Evolutionary conservation across 2,113 vertebrate species (phyloP), one percentile per base, ranked within the genome.

Genomic region (Chaenogobius annularis): DNA sequence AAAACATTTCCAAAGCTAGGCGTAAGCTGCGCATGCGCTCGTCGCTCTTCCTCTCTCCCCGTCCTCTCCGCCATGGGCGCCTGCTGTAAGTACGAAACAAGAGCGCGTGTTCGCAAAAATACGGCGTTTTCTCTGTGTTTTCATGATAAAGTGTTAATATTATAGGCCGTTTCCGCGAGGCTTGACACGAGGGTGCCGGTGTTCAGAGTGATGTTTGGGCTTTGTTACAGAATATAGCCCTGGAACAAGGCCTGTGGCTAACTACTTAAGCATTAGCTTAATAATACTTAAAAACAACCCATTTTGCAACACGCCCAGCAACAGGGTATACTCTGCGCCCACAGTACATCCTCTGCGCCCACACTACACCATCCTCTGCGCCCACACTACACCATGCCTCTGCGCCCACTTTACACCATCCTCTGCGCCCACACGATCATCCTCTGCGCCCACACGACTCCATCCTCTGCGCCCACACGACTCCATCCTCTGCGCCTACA

Each of bases 21-120:
- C 47, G 9, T 4, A 9, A 47, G 31, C 69, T 1, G 56, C 95
- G 95, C 92, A 88, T 92, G 95, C 94, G 96, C 89, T 0, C 0
- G 3, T 0, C 0, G 15, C 22, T 73, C 93, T 94, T 92, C 93
- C 93, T 96, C 94, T 95, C 90, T 84, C 88, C 81, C 82, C 88
- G 84, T 82, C n/a, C 91, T 80, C 82, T 90, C 88, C 88, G 92
- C 89, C 88, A 97, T 97, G 96, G n/a, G 95, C 96, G 73, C 95
- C 95, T 0, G 85, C 93, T 90, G 96, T 96, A 78, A 96, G 95
- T 96, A 77, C 44, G 66, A 23, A 59, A 95, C 95, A 75, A 40
- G 66, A 23, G 58, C 67, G 48, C 69, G 70, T 80, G 68, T 58
- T 22, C 12, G 22, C 13, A 66, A 73, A 62, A 12, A 0, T 7